A percentile compares a stretch with the other conserved stretches of the same genome.
These are phyloP conservation scores for Heloderma charlesbogerti DNA, from an alignment of 2,113 vertebrate species.

Conservation along the genomic window DNA sequence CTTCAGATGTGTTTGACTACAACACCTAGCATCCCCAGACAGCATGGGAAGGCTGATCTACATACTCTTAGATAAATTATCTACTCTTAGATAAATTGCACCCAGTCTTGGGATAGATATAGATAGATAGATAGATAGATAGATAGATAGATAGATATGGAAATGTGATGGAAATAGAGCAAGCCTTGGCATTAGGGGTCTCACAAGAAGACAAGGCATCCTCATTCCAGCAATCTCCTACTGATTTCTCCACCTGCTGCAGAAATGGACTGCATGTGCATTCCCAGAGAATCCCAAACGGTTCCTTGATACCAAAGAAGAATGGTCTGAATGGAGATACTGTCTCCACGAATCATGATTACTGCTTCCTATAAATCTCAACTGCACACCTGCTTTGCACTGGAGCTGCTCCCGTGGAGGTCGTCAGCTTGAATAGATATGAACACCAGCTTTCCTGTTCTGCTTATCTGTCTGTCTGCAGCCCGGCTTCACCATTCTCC, in stretches of 20 bases:
- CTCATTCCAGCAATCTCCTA: not conserved
- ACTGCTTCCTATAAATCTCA: not conserved
- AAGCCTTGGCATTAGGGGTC: not conserved
- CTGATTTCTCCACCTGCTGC: not conserved
- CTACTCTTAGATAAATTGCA: no score
- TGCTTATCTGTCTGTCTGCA: conserved; percentile 7
- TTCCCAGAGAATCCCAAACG: not conserved
- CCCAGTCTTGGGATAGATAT: no score
- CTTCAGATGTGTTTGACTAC: no score
- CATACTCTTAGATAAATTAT: no score
- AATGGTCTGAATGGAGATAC: not conserved
- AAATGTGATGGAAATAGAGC: not conserved
- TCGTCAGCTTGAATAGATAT: conserved; percentile 15
- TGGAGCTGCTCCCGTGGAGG: conserved; percentile 7
- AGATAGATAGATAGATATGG: not conserved
- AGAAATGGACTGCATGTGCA: not conserved
- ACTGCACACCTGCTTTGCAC: not conserved
- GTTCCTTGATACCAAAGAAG: not conserved
- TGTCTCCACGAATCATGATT: conserved; percentile 11
- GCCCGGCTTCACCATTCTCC: not conserved
- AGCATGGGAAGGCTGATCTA: no score
- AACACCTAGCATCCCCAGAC: no score
- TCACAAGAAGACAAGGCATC: no score
- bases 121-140: no score
- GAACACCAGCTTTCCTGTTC: not conserved